phyloP scores from a whole-genome alignment of 2,797 vertebrate species.

The Macroramphosus scolopax region DNA sequence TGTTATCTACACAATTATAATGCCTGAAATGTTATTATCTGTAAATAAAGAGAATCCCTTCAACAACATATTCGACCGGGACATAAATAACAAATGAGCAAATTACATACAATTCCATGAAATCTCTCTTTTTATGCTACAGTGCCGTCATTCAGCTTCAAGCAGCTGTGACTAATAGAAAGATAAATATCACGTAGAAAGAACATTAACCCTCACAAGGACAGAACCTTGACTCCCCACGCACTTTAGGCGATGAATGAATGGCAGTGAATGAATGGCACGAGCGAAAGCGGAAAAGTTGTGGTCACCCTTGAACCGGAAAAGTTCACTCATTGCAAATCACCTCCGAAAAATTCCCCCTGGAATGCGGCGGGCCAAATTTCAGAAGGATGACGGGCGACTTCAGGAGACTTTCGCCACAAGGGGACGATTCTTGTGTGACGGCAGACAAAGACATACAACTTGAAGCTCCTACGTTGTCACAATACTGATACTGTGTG shows the following conservation, averaged over 20 bases:
- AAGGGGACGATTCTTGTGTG: slow-evolving; percentile 49
- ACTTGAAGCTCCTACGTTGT: slow-evolving; percentile 39
- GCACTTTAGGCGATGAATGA: no score
- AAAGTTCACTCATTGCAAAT: slow-evolving; percentile 24
- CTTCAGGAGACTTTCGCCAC: slow-evolving; percentile 39
- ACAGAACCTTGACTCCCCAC: slow-evolving; percentile 25
- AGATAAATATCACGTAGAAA: no score
- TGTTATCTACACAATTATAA: no score
- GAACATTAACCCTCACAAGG: slow-evolving; percentile 30
- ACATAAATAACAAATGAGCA: no score
- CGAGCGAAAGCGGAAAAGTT: slow-evolving; percentile 59
- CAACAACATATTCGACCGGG: no score
- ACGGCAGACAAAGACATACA: slow-evolving; percentile 27
- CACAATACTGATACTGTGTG: slow-evolving; percentile 68
- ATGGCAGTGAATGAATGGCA: slow-evolving; percentile 57
- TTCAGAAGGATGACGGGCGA: slow-evolving; percentile 26
- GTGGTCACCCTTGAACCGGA: slow-evolving; percentile 61
- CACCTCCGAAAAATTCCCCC: slow-evolving; percentile 40
- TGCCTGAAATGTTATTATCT: no score
- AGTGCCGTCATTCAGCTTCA: no score
- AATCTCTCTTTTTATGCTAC: no score
- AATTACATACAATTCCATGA: no score
- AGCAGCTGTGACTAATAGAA: no score
- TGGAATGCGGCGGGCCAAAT: slow-evolving; percentile 60
- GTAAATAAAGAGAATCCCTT: no score